Percentiles rank a stretch among this genome's conserved stretches.
Evolutionary conservation across 1,140 invertebrate genomes (phyloP).

Genomic region (Macrocentrus cingulum): DNA sequence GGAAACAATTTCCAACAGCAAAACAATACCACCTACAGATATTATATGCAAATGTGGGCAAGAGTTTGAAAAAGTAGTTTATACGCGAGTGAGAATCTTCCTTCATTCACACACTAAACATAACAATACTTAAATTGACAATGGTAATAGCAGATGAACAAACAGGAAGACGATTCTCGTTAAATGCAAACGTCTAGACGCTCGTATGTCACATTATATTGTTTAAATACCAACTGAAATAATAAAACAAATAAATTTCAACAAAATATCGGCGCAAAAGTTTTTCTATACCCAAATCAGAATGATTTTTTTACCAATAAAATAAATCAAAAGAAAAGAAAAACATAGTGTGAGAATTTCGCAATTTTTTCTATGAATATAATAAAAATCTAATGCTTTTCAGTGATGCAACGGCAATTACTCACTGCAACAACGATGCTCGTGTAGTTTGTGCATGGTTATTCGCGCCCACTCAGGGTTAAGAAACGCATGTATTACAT

Average conservation of each 20-base stretch:
- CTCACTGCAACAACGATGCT: neutral
- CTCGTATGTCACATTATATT: neutral
- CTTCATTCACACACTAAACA: neutral
- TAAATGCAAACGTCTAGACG: constrained; percentile 5
- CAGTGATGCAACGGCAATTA: neutral
- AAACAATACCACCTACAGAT: neutral
- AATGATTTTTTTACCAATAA: too few relatives aligned
- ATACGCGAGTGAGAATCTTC: neutral
- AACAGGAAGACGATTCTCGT: constrained; percentile 15
- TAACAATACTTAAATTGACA: constrained; percentile 4
- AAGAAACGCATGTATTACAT: neutral
- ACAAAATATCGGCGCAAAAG: neutral
- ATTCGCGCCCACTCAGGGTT: constrained; percentile 2
- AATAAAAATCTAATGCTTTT: neutral
- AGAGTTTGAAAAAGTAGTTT: neutral
- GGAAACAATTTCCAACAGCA: neutral
- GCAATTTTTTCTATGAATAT: too few relatives aligned
- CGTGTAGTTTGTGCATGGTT: neutral
- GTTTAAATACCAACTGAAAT: neutral
- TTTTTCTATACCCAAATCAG: too few relatives aligned
- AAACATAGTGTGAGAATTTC: too few relatives aligned
- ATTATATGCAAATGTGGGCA: constrained; percentile 1
- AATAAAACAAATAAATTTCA: neutral
- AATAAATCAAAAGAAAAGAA: neutral
- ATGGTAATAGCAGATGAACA: neutral